phyloP scores from a whole-genome alignment of 2,888 invertebrate genomes.

The Cheilosia grossa region DNA sequence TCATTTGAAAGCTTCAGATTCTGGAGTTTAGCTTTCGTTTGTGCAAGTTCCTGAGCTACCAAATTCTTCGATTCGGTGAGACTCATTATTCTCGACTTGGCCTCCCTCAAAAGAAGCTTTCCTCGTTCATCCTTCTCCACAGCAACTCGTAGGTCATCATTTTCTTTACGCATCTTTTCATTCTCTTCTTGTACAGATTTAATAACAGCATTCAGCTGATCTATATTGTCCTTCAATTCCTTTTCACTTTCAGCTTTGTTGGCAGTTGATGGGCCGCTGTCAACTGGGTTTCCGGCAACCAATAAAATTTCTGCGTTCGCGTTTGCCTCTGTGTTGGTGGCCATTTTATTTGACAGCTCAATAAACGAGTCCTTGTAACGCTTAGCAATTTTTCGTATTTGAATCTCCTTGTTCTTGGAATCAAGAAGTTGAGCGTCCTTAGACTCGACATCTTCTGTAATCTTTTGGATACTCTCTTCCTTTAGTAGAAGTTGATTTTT shows the following conservation, averaged over 20 bases:
- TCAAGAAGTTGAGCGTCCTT: slow-evolving; percentile 89
- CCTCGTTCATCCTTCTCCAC: slow-evolving; percentile 88
- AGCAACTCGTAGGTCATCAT: slow-evolving; percentile 87
- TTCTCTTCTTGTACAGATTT: slow-evolving; percentile 83
- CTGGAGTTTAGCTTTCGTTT: slow-evolving; percentile 84
- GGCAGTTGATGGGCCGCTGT: slow-evolving; percentile 76
- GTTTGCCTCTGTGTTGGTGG: slow-evolving; percentile 85
- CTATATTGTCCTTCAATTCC: slow-evolving; percentile 83
- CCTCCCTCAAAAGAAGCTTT: slow-evolving; percentile 88
- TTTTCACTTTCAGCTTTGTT: slow-evolving; percentile 77
- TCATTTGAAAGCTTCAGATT: slow-evolving; percentile 85
- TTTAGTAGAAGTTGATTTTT: slow-evolving; percentile 85
- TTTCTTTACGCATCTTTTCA: slow-evolving; percentile 86
- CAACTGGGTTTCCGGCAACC: slow-evolving; percentile 61
- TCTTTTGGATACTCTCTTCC: slow-evolving; percentile 86
- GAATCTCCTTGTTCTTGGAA: slow-evolving; percentile 88
- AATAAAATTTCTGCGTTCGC: slow-evolving; percentile 85
- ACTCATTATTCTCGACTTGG: slow-evolving; percentile 89
- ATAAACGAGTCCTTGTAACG: slow-evolving; percentile 95
- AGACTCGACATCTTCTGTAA: slow-evolving; percentile 87
- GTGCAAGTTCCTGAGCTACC: slow-evolving; percentile 85
- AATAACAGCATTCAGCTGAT: slow-evolving; percentile 83
- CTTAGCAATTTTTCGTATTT: slow-evolving; percentile 94
- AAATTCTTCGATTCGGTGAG: slow-evolving; percentile 88
- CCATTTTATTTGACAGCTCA: slow-evolving; percentile 88